Base-by-base conservation (phyloP, 1,140 invertebrate genomes). In the Bicyclus anynana region DNA sequence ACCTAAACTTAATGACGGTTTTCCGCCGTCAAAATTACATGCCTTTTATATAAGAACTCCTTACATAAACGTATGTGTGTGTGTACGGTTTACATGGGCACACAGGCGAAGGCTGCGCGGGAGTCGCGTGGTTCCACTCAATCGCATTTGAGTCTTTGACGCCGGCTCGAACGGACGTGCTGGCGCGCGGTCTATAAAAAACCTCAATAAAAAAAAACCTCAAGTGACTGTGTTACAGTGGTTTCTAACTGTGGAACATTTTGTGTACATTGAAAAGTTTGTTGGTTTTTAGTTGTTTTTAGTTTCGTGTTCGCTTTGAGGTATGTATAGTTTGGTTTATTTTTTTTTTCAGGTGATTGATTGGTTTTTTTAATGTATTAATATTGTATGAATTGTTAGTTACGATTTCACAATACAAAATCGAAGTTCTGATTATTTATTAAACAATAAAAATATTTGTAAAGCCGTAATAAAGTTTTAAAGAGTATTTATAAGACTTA, bases 91-190 rank as follows among this genome's bases (percentile, higher is more conserved):
- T 40, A 33, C 44, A 47, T 62, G 42, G 17, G 3, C 20, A 23
- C 14, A 14, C 51, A 65, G 67, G 74, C 58, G 59, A 62, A 68
- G 72, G 40, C 53, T 80, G 82, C 83, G 80, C 80, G 50, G 63
- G 79, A 72, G 80, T 73, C 55, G 67, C 23, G 42, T 40, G 73
- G 82, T 86, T 86, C 83, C 83, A 86, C 74, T 83, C 67, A 80
- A 71, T n/a, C 83, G 83, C 83, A 86, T 86, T 86, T 84, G 69
- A 65, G 61, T 72, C 23, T 49, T 46, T 55, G 59, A 53, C 49
- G 52, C 42, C 72, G 65, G 23, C 23, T 53, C 55, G 60, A 37
- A 23, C 70, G 60, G 63, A 75, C 79, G 83, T 68, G 52, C 27
- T 54, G 54, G 46, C 50, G 51, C 38, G 48, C 52, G 37, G 51